Evolutionary conservation across 2,888 invertebrate species (phyloP).

Genomic region (Melanchra persicariae): DNA sequence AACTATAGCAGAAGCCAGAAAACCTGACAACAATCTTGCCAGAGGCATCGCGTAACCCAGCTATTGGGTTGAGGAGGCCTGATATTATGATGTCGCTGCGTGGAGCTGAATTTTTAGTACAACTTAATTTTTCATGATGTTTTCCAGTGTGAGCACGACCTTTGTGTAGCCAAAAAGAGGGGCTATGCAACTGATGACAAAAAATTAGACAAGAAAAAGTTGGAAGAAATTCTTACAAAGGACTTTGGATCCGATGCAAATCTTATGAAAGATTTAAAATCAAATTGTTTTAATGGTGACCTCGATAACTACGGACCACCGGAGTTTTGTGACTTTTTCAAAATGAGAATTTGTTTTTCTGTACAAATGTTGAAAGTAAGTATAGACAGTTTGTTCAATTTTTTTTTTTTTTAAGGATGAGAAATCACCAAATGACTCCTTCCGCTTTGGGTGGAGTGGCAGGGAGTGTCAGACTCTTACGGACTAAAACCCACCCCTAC

Average conservation of each 20-base stretch:
- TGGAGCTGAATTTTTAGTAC: too few relatives aligned
- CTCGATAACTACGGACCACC: constrained; percentile 31
- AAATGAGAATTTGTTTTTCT: constrained; percentile 26
- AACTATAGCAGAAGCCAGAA: too few relatives aligned
- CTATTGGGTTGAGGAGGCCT: too few relatives aligned
- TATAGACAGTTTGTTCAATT: neutral
- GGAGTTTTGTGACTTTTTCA: constrained; percentile 37
- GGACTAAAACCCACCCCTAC: too few relatives aligned
- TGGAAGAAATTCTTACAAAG: constrained; percentile 43
- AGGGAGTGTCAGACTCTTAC: too few relatives aligned
- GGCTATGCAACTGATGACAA: constrained; percentile 66
- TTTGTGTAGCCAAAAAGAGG: constrained; percentile 68
- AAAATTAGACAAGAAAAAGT: constrained; percentile 62
- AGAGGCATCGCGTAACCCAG: too few relatives aligned
- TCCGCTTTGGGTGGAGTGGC: too few relatives aligned
- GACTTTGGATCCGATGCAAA: constrained; percentile 9
- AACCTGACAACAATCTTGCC: too few relatives aligned
- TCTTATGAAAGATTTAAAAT: constrained; percentile 19
- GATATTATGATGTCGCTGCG: too few relatives aligned
- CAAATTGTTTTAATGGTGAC: constrained; percentile 32
- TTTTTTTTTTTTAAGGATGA: constrained; percentile 18
- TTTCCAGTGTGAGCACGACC: constrained; percentile 70
- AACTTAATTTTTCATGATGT: neutral
- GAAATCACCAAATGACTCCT: too few relatives aligned
- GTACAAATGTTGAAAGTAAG: constrained; percentile 37